phyloP scores from a whole-genome alignment of 2,113 vertebrate genomes.

The Oreochromis niloticus region DNA sequence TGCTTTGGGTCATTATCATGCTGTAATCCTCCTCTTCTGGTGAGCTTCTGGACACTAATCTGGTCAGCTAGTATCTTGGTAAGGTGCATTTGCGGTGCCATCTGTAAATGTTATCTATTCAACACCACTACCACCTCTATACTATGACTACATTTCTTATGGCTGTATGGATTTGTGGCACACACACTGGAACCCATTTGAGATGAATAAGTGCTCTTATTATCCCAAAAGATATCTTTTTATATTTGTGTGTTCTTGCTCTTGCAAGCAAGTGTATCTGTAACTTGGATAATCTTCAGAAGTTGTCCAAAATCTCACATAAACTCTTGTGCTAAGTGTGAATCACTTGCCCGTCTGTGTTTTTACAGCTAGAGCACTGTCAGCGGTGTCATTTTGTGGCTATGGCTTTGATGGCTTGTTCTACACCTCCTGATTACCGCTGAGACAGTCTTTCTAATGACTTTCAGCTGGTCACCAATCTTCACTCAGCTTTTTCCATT shows the following conservation, averaged over 20 bases:
- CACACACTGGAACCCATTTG: neutral
- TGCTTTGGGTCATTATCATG: neutral
- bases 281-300: neutral
- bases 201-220: neutral
- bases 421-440: neutral
- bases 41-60: neutral
- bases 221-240: neutral
- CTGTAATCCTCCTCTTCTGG: neutral
- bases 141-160: neutral
- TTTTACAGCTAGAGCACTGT: neutral
- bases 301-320: neutral
- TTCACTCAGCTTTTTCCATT: neutral
- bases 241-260: neutral
- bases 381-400: neutral
- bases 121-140: neutral
- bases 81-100: neutral
- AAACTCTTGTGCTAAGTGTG: neutral
- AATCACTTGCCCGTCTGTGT: neutral
- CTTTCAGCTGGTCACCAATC: neutral
- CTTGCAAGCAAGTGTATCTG: neutral
- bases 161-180: neutral
- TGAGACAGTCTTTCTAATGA: neutral
- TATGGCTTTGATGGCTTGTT: neutral
- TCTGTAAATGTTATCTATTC: neutral
- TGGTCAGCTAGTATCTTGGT: neutral